Evolutionary conservation across 2,888 invertebrate species (phyloP).

Genomic region (Craniophora ligustri): DNA sequence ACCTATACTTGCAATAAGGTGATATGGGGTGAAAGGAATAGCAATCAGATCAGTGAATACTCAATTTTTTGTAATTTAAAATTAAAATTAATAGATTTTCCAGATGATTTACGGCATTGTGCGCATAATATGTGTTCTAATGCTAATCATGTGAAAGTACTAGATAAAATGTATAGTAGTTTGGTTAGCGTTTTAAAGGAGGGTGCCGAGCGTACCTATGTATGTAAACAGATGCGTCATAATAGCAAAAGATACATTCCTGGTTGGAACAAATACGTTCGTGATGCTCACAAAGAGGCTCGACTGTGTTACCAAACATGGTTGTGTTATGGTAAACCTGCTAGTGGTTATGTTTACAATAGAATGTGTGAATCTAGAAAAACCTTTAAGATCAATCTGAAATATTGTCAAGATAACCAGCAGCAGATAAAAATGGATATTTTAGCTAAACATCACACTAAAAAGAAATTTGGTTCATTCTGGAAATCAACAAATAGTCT

Average conservation of each 20-base stretch:
- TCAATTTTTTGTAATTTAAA: not conserved
- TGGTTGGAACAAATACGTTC: slow-evolving; percentile 1
- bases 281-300: not conserved
- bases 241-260: not conserved
- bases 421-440: too few species aligned
- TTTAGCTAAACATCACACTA: too few species aligned
- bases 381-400: not conserved
- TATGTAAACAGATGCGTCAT: not conserved
- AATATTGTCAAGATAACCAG: not conserved
- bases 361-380: slow-evolving; percentile 1
- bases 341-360: slow-evolving; percentile 1
- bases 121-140: slow-evolving; percentile 1
- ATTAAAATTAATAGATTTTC: slow-evolving; percentile 1
- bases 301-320: not conserved
- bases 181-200: slow-evolving; percentile 1
- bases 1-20: too few species aligned
- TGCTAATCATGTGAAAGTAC: not conserved
- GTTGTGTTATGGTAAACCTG: not conserved
- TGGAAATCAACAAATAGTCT: too few species aligned
- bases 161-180: not conserved
- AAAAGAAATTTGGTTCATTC: too few species aligned
- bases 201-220: not conserved
- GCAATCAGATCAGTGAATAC: not conserved
- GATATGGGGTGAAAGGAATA: not conserved
- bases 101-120: slow-evolving; percentile 1